A percentile compares a stretch with the other conserved stretches of the same genome.
phyloP scores from a whole-genome alignment of 2,888 invertebrate genomes.

The Philaethria dido region DNA sequence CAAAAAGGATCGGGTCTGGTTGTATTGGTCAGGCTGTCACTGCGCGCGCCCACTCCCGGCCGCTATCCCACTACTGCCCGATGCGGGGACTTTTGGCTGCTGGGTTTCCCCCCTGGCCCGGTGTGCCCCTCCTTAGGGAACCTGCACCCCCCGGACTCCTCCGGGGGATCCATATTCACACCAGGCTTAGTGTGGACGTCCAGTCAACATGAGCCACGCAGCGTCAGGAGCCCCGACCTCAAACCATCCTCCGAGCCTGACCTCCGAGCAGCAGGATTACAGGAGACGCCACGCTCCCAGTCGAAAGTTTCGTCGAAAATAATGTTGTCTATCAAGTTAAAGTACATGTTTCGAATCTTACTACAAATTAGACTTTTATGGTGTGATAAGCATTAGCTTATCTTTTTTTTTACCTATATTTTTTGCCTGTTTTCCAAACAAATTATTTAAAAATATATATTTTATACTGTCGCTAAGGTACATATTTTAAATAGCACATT shows the following conservation, averaged over 20 bases:
- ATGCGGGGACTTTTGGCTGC: constrained; percentile 99
- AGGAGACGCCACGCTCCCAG: constrained; percentile 99
- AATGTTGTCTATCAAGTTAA: background rate
- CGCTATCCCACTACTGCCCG: constrained; percentile 90
- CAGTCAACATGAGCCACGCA: constrained; percentile 87
- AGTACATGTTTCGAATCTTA: constrained; percentile 4
- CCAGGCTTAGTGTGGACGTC: constrained; percentile 98
- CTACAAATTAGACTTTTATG: background rate
- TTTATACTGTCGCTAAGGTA: no score
- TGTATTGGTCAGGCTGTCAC: constrained; percentile 89
- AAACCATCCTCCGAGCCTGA: constrained; percentile 95
- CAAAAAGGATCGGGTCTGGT: constrained; percentile 76
- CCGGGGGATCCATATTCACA: constrained; percentile 97
- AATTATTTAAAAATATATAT: background rate
- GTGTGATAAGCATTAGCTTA: background rate
- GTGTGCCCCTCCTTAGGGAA: constrained; percentile 95
- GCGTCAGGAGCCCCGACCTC: constrained; percentile 88
- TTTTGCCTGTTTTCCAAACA: background rate
- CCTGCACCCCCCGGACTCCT: constrained; percentile 89
- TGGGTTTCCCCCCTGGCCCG: constrained; percentile 99
- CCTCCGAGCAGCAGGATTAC: constrained; percentile 99
- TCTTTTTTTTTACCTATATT: background rate
- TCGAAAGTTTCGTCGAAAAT: constrained; percentile 87
- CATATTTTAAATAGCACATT: no score
- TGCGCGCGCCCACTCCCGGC: constrained; percentile 88